Evolutionary conservation across 35 echinoderm and acorn worm species (phyloP).

Genomic region (Ptychodera flava): DNA sequence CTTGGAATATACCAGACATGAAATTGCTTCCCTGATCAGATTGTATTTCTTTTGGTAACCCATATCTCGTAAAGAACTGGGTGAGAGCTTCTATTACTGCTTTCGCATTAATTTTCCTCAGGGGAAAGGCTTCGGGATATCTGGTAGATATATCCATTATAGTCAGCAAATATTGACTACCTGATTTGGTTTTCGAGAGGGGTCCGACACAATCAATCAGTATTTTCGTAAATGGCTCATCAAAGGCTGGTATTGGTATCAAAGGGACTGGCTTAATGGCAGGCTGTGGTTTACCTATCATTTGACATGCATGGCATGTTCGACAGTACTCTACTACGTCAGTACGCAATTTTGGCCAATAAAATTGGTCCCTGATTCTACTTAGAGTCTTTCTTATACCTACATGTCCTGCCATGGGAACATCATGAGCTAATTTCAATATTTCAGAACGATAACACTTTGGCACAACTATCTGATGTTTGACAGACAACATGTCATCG

Average conservation of each 20-base stretch:
- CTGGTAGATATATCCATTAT: conserved; percentile 48
- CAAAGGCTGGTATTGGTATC: conserved; percentile 15
- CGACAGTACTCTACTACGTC: conserved; percentile 9
- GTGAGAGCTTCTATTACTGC: conserved; percentile 23
- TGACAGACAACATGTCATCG: conserved; percentile 16
- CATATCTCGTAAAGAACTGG: conserved; percentile 38
- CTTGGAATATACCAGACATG: conserved; percentile 17
- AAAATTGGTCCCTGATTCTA: conserved; percentile 21
- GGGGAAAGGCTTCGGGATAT: conserved; percentile 46
- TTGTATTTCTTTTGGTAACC: conserved; percentile 41
- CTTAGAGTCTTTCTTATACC: conserved; percentile 17
- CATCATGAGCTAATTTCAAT: conserved; percentile 19
- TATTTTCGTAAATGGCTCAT: conserved; percentile 14
- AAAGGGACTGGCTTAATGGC: background rate
- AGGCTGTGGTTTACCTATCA: conserved; percentile 34
- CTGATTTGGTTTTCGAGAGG: conserved; percentile 32
- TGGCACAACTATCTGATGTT: conserved; percentile 44
- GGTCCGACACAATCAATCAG: conserved; percentile 20
- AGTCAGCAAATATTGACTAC: conserved; percentile 29
- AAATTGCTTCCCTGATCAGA: conserved; percentile 63
- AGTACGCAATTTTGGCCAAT: background rate
- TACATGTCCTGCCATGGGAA: conserved; percentile 20
- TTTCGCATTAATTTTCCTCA: conserved; percentile 32
- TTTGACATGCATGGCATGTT: conserved; percentile 23
- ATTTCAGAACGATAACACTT: conserved; percentile 29